These are phyloP conservation scores for Cantharis rustica DNA, from an alignment of 2,888 invertebrate genomes.

Conservation along the genomic window DNA sequence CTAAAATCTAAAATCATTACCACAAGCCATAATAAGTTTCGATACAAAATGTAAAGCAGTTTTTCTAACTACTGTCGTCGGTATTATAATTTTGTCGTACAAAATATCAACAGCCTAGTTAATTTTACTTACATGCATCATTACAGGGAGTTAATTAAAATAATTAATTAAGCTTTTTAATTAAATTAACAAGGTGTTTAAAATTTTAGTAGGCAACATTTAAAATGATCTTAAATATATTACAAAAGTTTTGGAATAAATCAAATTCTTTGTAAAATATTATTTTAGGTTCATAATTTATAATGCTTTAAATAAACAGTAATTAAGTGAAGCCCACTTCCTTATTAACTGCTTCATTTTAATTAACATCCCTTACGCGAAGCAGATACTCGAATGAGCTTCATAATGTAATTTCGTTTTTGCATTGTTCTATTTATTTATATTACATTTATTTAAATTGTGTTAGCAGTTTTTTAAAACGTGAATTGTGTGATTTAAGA, in stretches of 20 bases:
- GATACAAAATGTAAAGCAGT: background rate
- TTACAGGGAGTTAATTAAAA: background rate
- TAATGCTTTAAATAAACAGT: slow-evolving; percentile 16
- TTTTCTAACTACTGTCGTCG: background rate
- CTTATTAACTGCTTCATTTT: slow-evolving; percentile 24
- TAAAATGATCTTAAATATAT: background rate
- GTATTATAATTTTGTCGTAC: background rate
- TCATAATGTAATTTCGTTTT: background rate
- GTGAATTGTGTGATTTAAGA: background rate
- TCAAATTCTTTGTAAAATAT: background rate
- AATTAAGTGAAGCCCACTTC: slow-evolving; percentile 22
- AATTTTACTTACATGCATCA: background rate
- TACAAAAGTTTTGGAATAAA: background rate
- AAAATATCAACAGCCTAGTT: background rate
- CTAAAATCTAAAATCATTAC: too few species aligned
- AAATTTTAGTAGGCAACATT: background rate
- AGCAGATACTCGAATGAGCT: slow-evolving; percentile 5
- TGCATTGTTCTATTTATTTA: background rate
- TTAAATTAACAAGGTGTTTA: background rate
- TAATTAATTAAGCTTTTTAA: background rate
- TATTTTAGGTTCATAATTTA: slow-evolving; percentile 13
- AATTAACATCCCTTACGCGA: slow-evolving; percentile 18
- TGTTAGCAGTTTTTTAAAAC: background rate
- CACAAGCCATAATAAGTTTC: background rate
- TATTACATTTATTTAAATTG: background rate